Base-by-base conservation (phyloP, 2,888 invertebrate species). In the Penaeus monodon region DNA sequence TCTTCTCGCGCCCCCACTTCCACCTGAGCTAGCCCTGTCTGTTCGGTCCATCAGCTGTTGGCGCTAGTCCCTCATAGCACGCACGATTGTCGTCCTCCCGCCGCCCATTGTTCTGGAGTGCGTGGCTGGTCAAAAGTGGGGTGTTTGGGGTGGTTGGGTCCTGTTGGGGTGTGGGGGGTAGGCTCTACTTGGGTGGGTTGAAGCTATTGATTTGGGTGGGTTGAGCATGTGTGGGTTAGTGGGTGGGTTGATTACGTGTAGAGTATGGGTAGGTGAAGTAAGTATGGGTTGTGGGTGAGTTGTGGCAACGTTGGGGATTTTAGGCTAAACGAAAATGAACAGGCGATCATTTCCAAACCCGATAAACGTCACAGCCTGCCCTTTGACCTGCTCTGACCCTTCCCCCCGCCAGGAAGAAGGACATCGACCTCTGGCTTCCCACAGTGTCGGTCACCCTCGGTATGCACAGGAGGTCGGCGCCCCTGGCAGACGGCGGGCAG, bases 11-110 rank as follows among this genome's bases (percentile, higher is more conserved):
- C n/a, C n/a, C n/a, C n/a, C n/a, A n/a, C n/a, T n/a, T n/a, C n/a
- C n/a, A n/a, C n/a, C n/a, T n/a, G n/a, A n/a, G n/a, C n/a, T n/a
- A n/a, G n/a, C n/a, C n/a, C n/a, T n/a, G n/a, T n/a, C n/a, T n/a
- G n/a, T n/a, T n/a, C n/a, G n/a, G n/a, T n/a, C n/a, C n/a, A 81
- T 27, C 81, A 70, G 49, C 65, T 81, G 68, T 81, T n/a, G 81
- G 81, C 49, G 81, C 70, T 2, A 81, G 81, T 27, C n/a, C n/a
- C 57, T 81, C 3, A 70, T 81, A 44, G 24, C 27, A 2, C n/a
- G n/a, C 14, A 33, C 14, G 44, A 81, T 29, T 81, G 81, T n/a
- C 70, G 68, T 81, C 24, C n/a, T 81, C 20, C 81, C 27, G 81
- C 81, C 0, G 81, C 66, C 1, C 81, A 81, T 27, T 81, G 81